Evolutionary conservation across 1,140 invertebrate species (phyloP).

Genomic region (Sitobion miscanthi): DNA sequence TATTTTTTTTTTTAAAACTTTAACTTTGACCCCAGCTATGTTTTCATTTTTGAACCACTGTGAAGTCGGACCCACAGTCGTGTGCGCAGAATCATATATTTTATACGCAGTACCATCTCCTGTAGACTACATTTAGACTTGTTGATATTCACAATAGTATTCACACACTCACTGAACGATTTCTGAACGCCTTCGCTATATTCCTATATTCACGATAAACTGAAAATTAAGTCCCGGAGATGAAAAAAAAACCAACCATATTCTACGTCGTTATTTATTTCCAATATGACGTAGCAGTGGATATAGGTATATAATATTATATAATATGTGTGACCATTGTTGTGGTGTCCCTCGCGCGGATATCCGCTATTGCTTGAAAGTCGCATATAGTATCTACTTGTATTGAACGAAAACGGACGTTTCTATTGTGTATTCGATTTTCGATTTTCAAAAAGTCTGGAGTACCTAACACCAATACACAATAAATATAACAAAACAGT

Average conservation of each 20-base stretch:
- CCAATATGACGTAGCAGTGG: background rate
- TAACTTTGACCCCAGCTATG: no score
- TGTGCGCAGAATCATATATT: background rate
- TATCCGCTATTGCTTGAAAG: background rate
- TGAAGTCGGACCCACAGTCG: background rate
- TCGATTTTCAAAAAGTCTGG: background rate
- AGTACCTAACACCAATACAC: background rate
- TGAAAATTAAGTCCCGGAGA: background rate
- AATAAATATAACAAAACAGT: background rate
- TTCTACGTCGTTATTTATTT: background rate
- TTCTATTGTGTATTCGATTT: background rate
- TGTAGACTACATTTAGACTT: background rate
- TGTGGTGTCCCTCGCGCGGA: background rate
- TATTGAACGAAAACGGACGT: background rate
- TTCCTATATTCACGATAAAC: background rate
- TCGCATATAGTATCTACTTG: no score
- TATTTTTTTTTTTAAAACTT: no score
- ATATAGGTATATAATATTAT: background rate
- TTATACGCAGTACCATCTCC: background rate
- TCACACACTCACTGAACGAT: no score
- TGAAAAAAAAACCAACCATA: background rate
- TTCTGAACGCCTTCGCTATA: background rate
- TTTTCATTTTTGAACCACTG: no score
- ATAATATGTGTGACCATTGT: background rate
- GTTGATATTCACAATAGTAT: background rate